phyloP scores from a whole-genome alignment of 92 coral and sea anemone species.

The Micromussa lordhowensis region DNA sequence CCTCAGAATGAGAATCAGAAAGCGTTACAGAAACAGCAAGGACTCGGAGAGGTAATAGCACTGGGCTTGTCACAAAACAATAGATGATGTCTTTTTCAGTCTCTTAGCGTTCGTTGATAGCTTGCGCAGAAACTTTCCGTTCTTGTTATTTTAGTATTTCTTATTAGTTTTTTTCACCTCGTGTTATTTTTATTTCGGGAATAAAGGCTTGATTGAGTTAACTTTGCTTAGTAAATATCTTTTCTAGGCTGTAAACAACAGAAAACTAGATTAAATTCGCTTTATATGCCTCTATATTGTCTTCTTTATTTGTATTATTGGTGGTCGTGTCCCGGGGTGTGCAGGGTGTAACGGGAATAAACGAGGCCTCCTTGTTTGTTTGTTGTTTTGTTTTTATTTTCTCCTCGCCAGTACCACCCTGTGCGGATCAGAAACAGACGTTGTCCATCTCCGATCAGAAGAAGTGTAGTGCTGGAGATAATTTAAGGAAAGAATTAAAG shows the following conservation, averaged over 20 bases:
- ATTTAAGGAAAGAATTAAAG: neutral
- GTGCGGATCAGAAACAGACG: neutral
- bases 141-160: neutral
- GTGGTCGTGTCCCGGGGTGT: neutral
- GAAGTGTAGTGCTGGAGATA: neutral
- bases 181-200: too few relatives aligned
- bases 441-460: neutral
- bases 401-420: too few relatives aligned
- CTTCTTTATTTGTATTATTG: neutral
- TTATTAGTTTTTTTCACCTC: neutral
- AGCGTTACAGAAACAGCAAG: slow-evolving; percentile 53
- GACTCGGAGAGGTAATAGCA: slow-evolving; percentile 51
- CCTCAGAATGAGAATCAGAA: slow-evolving; percentile 79
- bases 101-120: neutral
- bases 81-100: neutral
- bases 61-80: neutral
- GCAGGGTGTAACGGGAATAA: neutral
- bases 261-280: too few relatives aligned
- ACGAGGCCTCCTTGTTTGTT: too few relatives aligned
- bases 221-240: too few relatives aligned
- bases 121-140: neutral
- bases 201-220: too few relatives aligned
- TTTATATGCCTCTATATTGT: neutral
- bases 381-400: too few relatives aligned
- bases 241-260: too few relatives aligned